These are phyloP conservation scores for Halichoerus grypus DNA, from an alignment of 2,113 vertebrate genomes.

Conservation along the genomic window DNA sequence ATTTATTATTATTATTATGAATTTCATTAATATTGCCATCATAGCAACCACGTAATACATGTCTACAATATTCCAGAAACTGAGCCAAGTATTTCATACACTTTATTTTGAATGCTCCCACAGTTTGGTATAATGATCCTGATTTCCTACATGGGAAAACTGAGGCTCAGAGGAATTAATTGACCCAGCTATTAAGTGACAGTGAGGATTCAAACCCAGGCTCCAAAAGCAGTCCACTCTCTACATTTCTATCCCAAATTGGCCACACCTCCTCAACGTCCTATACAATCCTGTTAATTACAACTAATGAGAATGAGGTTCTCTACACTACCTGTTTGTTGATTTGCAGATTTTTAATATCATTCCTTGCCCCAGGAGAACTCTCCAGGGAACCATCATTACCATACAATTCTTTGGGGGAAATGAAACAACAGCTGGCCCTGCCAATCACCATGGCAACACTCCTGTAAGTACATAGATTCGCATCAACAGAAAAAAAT, in stretches of 20 bases:
- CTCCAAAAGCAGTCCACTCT: slow-evolving; percentile 6
- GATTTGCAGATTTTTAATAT: slow-evolving; percentile 80
- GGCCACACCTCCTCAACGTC: slow-evolving; percentile 62
- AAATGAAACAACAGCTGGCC: slow-evolving; percentile 89
- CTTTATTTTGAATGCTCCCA: neutral
- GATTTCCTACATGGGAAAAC: slow-evolving; percentile 56
- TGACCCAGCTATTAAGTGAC: slow-evolving; percentile 6
- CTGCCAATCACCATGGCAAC: slow-evolving; percentile 91
- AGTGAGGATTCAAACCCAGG: slow-evolving; percentile 52
- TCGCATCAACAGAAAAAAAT: slow-evolving; percentile 74
- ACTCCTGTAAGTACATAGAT: slow-evolving; percentile 84
- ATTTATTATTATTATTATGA: neutral
- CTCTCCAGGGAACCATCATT: slow-evolving; percentile 81
- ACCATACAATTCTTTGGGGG: slow-evolving; percentile 79
- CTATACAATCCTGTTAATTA: slow-evolving; percentile 80
- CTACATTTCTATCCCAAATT: slow-evolving; percentile 64
- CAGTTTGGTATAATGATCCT: neutral
- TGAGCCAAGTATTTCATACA: neutral
- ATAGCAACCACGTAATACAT: neutral
- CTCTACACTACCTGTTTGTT: slow-evolving; percentile 81
- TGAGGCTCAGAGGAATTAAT: slow-evolving; percentile 41
- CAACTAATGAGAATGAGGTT: slow-evolving; percentile 80
- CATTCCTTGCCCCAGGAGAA: slow-evolving; percentile 59
- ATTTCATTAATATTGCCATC: neutral
- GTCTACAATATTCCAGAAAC: neutral